Conservation (phyloP, 2,888 invertebrate genomes). For the Biston betularia region DNA sequence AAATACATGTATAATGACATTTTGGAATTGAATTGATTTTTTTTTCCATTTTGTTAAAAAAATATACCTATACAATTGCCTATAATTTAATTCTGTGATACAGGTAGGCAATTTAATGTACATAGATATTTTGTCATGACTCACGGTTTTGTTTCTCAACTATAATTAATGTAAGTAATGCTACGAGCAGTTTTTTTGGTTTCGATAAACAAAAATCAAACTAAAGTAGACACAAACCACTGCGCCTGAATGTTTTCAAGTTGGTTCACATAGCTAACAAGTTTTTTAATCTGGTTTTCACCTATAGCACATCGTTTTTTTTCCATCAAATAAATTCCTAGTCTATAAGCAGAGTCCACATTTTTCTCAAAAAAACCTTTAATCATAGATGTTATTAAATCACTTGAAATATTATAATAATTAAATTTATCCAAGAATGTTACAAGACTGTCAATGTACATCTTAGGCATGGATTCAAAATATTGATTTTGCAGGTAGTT, state of each 20-base stretch:
- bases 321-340: slow-evolving; percentile 10
- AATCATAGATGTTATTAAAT: not conserved
- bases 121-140: too few relatives aligned
- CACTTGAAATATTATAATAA: not conserved
- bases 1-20: too few relatives aligned
- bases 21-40: too few relatives aligned
- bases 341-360: not conserved
- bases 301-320: not conserved
- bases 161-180: too few relatives aligned
- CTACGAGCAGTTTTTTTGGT: too few relatives aligned
- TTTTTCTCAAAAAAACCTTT: slow-evolving; percentile 2
- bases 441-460: not conserved
- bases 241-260: not conserved
- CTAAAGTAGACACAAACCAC: slow-evolving; percentile 1
- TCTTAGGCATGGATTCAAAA: slow-evolving; percentile 21
- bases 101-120: too few relatives aligned
- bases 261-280: not conserved
- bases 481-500: slow-evolving; percentile 4
- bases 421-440: not conserved
- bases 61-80: too few relatives aligned
- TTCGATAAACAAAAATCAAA: too few relatives aligned
- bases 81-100: too few relatives aligned
- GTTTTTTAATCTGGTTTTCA: not conserved
- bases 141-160: too few relatives aligned
- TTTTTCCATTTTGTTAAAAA: too few relatives aligned